phyloP scores from a whole-genome alignment of 2,888 invertebrate genomes.

The Dinocampus coccinellae region DNA sequence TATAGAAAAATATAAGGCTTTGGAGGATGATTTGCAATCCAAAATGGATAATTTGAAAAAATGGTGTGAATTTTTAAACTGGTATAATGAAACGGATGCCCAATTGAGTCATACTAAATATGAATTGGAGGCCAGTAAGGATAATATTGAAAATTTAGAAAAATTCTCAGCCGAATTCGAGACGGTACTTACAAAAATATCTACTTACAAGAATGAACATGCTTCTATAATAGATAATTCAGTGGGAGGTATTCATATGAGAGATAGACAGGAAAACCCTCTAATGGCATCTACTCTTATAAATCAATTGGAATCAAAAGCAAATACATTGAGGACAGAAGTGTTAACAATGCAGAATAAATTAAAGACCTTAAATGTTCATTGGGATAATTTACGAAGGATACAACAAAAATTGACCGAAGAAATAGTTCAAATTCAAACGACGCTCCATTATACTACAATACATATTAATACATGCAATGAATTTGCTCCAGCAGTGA shows the following conservation, averaged over 20 bases:
- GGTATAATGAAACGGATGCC: slow-evolving; percentile 84
- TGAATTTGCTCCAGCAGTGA: slow-evolving; percentile 70
- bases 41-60: slow-evolving; percentile 83
- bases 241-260: slow-evolving; percentile 75
- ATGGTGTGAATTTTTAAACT: slow-evolving; percentile 86
- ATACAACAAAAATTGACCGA: slow-evolving; percentile 80
- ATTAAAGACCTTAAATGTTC: slow-evolving; percentile 79
- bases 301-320: slow-evolving; percentile 80
- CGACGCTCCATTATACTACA: slow-evolving; percentile 73
- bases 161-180: slow-evolving; percentile 79
- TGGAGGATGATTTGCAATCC: slow-evolving; percentile 80
- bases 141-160: slow-evolving; percentile 79
- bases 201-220: slow-evolving; percentile 77
- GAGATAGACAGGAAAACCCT: slow-evolving; percentile 80
- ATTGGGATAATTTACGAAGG: slow-evolving; percentile 84
- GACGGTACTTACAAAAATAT: slow-evolving; percentile 76
- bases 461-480: slow-evolving; percentile 70
- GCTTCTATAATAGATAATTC: slow-evolving; percentile 79
- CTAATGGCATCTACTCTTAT: slow-evolving; percentile 81
- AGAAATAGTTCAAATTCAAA: slow-evolving; percentile 75
- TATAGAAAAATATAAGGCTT: slow-evolving; percentile 81
- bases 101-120: slow-evolving; percentile 85
- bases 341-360: slow-evolving; percentile 78
- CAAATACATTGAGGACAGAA: slow-evolving; percentile 77
- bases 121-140: slow-evolving; percentile 82